Conservation (phyloP, 2,113 vertebrate species). For the Hemicordylus capensis region DNA sequence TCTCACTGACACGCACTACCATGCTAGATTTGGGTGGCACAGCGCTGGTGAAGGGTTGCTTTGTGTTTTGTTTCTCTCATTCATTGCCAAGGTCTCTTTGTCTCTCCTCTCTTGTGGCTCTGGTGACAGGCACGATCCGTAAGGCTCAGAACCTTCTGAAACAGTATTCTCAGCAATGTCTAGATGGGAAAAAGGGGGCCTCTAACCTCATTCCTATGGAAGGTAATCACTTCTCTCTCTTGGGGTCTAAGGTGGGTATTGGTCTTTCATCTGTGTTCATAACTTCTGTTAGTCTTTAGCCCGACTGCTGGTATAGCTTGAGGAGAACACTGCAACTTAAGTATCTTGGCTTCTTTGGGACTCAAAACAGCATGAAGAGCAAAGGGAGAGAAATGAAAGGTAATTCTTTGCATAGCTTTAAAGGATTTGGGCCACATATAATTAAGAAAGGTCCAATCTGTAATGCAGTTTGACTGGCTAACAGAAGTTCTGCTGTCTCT, state of each 20-base stretch:
- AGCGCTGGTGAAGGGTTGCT: slow-evolving; percentile 80
- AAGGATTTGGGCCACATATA: not conserved
- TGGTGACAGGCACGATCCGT: slow-evolving; percentile 99
- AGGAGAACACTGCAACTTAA: not conserved
- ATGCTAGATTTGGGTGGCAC: slow-evolving; percentile 47
- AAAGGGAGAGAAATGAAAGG: not conserved
- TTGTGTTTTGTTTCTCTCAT: slow-evolving; percentile 78
- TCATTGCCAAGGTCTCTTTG: slow-evolving; percentile 89
- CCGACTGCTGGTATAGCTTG: slow-evolving; percentile 1
- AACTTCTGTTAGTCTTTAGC: slow-evolving; percentile 64
- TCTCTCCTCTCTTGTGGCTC: slow-evolving; percentile 79
- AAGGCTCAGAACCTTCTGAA: slow-evolving; percentile 99
- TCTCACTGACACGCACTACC: slow-evolving; percentile 51
- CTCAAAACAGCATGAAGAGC: not conserved
- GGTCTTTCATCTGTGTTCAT: slow-evolving; percentile 59
- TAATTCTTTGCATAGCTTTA: not conserved
- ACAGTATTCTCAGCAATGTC: slow-evolving; percentile 99
- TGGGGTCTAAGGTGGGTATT: slow-evolving; percentile 61
- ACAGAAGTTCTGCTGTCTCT: slow-evolving; percentile 70
- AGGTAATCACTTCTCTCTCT: slow-evolving; percentile 87
- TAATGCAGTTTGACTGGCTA: slow-evolving; percentile 51
- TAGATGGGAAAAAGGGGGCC: slow-evolving; percentile 99
- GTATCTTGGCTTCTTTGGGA: slow-evolving; percentile 12
- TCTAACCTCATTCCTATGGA: slow-evolving; percentile 98
- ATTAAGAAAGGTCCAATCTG: slow-evolving; percentile 6